Conservation (phyloP, 2,797 vertebrate species). For the Geotrypetes seraphini region DNA sequence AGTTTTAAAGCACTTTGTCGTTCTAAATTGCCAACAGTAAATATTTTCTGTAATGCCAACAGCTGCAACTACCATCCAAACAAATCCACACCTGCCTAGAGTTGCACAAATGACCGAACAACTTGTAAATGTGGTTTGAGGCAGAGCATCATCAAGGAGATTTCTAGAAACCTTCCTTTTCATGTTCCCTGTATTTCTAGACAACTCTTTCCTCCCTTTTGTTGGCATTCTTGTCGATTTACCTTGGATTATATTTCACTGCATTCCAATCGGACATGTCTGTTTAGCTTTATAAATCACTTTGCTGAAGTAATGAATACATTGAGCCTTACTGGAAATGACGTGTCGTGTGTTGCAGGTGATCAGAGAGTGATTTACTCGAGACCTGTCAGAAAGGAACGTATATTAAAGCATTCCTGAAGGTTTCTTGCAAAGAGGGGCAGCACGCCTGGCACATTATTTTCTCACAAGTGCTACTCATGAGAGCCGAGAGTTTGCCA, state of each 20-base stretch:
- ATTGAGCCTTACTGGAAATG: conserved; percentile 55
- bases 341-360: conserved; percentile 61
- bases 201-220: conserved; percentile 10
- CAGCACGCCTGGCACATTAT: conserved; percentile 41
- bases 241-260: conserved; percentile 56
- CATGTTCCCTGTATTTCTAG: conserved; percentile 37
- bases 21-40: conserved; percentile 81
- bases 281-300: conserved; percentile 61
- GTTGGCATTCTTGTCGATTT: conserved; percentile 47
- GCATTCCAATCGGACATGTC: conserved; percentile 57
- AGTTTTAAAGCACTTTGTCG: conserved; percentile 88
- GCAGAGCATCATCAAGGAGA: conserved; percentile 37
- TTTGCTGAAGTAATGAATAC: conserved; percentile 46
- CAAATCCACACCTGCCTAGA: conserved; percentile 31
- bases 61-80: conserved; percentile 45
- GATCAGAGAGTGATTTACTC: conserved; percentile 34
- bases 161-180: conserved; percentile 41
- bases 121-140: conserved; percentile 44
- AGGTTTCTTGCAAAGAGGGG: conserved; percentile 19
- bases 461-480: conserved; percentile 49
- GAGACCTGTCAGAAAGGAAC: conserved; percentile 15
- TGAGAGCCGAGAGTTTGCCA: conserved; percentile 18
- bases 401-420: conserved; percentile 37
- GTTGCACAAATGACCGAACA: conserved; percentile 34
- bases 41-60: conserved; percentile 71